Conservation (phyloP, 2,888 invertebrate species). For the Sympetrum striolatum region DNA sequence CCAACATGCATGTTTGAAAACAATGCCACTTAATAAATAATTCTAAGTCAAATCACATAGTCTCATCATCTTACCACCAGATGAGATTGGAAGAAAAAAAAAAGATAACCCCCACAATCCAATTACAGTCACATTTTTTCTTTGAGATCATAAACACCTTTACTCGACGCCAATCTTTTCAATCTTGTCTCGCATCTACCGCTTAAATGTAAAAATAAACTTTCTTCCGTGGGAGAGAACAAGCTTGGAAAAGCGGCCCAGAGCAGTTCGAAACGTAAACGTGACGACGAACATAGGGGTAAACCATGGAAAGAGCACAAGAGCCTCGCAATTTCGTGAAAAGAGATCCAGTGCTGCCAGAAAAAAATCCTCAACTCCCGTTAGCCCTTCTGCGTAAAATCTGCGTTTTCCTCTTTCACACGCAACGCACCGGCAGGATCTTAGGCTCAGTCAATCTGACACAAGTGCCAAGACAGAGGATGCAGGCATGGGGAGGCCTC, state of each 20-base stretch:
- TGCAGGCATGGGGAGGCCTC: neutral
- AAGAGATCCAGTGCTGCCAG: neutral
- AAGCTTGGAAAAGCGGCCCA: neutral
- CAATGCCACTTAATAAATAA: neutral
- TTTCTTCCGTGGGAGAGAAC: neutral
- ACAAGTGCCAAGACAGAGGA: constrained; percentile 1
- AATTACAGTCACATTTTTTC: neutral
- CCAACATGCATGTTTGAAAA: neutral
- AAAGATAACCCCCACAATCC: neutral
- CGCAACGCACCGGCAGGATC: neutral
- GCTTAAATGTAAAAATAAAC: neutral
- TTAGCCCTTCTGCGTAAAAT: too few relatives aligned
- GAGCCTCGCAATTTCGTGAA: neutral
- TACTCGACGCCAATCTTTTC: neutral
- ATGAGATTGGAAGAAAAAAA: neutral
- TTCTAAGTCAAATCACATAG: neutral
- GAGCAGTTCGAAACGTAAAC: neutral
- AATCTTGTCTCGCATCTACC: neutral
- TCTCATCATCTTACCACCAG: neutral
- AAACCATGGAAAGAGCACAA: neutral
- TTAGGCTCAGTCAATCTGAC: neutral
- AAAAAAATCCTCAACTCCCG: neutral
- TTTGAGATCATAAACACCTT: neutral
- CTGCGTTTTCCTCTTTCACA: neutral
- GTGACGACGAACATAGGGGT: neutral